Evolutionary conservation across 2,888 invertebrate species (phyloP), one percentile per base, ranked within the genome.

Genomic region (Epinotia bilunana): DNA sequence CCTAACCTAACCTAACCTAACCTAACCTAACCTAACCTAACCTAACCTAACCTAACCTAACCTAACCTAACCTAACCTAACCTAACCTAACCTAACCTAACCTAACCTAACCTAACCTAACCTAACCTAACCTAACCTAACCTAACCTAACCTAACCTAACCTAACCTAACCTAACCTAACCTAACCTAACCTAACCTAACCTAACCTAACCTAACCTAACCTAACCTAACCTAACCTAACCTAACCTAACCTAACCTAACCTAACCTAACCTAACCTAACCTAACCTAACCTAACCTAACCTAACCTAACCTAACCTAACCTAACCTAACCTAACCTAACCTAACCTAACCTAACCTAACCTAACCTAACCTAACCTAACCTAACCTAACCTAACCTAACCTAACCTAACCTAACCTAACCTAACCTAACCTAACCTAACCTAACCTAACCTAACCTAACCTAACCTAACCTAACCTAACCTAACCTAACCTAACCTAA

Each of bases 21-120:
- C 77, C 77, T 77, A 77, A 77, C 77, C 75, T 75, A 55, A 55
- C 55, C 55, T 55, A 55, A 55, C 55, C 55, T 55, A 55, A 75
- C 78, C 78, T 78, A 78, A 78, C 78, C 78, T 78, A 78, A 78
- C 78, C 78, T 78, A 55, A 55, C 55, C 55, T 55, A 55, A 55
- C 55, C 55, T 55, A 55, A 78, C 77, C 77, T 77, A 73, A 73
- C 73, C 73, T 73, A 73, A 73, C 73, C 73, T 73, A 73, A 73
- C 73, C 77, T 74, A 74, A 76, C 78, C 77, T 77, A 78, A 77
- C 78, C 61, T 65, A 74, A 74, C 73, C 73, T 72, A 78, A 77
- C 78, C 77, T 77, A 76, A 77, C 78, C 78, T 78, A 77, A 78
- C 78, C 78, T 78, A 77, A 77, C 77, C 77, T 76, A 78, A 77